phyloP scores from a whole-genome alignment of 1,140 invertebrate species.

The Marisa cornuarietis region DNA sequence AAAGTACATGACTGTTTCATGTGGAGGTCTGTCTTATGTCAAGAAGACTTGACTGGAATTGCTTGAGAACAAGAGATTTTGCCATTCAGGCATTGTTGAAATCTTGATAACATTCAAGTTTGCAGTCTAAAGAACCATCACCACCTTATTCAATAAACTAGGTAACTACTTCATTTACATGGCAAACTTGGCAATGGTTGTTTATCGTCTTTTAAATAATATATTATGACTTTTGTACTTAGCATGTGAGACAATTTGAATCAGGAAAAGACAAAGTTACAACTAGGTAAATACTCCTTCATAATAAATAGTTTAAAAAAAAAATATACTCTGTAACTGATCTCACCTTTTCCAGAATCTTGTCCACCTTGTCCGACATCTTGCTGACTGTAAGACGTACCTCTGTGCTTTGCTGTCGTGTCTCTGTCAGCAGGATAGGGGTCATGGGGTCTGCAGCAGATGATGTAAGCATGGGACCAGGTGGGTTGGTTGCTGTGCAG shows the following conservation, averaged over 20 bases:
- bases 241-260: no score
- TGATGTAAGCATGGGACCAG: slow-evolving; percentile 6
- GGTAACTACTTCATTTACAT: background rate
- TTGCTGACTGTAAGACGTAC: slow-evolving; percentile 60
- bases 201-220: no score
- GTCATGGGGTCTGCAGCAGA: slow-evolving; percentile 32
- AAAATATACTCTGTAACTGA: background rate
- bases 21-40: no score
- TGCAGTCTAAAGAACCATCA: no score
- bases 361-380: slow-evolving; percentile 64
- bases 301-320: background rate
- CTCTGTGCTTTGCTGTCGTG: slow-evolving; percentile 64
- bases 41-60: no score
- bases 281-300: background rate
- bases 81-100: no score
- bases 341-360: slow-evolving; percentile 61
- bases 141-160: no score
- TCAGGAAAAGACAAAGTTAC: no score
- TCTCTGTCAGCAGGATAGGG: slow-evolving; percentile 61
- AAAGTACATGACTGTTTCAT: no score
- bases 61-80: no score
- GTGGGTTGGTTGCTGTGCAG: background rate
- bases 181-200: background rate
- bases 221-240: no score
- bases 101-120: no score